A percentile compares a stretch with the other conserved stretches of the same genome.
phyloP scores from a whole-genome alignment of 35 echinoderm and acorn worm species.

The Patiria miniata region DNA sequence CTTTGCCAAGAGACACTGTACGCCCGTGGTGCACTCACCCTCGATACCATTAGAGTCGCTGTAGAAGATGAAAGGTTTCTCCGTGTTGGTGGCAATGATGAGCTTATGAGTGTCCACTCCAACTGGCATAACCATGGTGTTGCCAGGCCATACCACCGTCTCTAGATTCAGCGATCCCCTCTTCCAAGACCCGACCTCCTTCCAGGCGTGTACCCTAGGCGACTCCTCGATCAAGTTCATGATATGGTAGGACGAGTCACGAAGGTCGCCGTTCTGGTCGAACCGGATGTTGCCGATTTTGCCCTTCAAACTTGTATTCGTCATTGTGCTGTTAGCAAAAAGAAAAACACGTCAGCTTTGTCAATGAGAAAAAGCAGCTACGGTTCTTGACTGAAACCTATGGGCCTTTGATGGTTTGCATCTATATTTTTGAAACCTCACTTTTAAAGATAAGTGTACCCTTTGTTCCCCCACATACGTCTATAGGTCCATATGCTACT shows the following conservation, averaged over 20 bases:
- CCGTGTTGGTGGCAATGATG: slow-evolving; percentile 52
- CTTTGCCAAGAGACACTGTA: slow-evolving; percentile 30
- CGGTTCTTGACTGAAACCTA: no score
- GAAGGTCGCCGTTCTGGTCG: slow-evolving; percentile 47
- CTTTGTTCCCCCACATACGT: no score
- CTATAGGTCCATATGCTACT: no score
- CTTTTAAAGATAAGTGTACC: no score
- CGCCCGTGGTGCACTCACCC: slow-evolving; percentile 44
- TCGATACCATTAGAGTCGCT: not conserved
- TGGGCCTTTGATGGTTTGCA: no score
- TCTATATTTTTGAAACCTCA: no score
- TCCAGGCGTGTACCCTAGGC: slow-evolving; percentile 14
- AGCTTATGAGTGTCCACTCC: slow-evolving; percentile 55
- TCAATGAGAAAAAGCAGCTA: not conserved
- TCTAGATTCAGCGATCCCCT: slow-evolving; percentile 33
- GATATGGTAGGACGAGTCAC: slow-evolving; percentile 37
- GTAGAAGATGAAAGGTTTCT: slow-evolving; percentile 67
- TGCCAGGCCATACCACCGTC: slow-evolving; percentile 52
- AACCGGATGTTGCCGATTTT: slow-evolving; percentile 37
- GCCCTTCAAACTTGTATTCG: slow-evolving; percentile 40
- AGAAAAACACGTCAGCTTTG: not conserved
- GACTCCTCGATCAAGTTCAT: slow-evolving; percentile 43
- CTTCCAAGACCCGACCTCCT: slow-evolving; percentile 48
- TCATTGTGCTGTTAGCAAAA: slow-evolving; percentile 30
- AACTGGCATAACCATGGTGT: slow-evolving; percentile 44